phyloP scores from a whole-genome alignment of 1,140 invertebrate species.

The Drosophila setifemur region DNA sequence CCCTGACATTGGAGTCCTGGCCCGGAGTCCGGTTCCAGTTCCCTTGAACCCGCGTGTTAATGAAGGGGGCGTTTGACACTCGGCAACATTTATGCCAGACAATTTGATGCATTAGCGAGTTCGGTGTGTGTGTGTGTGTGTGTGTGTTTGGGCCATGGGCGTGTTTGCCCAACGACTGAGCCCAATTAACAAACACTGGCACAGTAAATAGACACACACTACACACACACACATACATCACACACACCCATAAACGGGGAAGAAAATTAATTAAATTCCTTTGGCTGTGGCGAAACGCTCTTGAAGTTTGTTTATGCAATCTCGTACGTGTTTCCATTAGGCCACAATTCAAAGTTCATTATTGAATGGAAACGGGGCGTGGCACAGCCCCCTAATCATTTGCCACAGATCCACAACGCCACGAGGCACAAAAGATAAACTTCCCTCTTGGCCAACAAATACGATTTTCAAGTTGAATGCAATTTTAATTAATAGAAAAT shows the following conservation, averaged over 20 bases:
- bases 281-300: slow-evolving; percentile 10
- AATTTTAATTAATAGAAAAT: slow-evolving; percentile 82
- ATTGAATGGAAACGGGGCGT: slow-evolving; percentile 46
- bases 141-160: slow-evolving; percentile 35
- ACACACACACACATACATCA: slow-evolving; percentile 39
- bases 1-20: slow-evolving; percentile 56
- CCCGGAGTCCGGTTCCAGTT: neutral
- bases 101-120: slow-evolving; percentile 69
- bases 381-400: neutral
- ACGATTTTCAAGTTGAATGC: slow-evolving; percentile 80
- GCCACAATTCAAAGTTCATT: slow-evolving; percentile 75
- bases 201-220: slow-evolving; percentile 1
- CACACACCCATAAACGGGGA: slow-evolving; percentile 53
- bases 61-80: slow-evolving; percentile 62
- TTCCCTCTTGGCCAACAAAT: slow-evolving; percentile 56
- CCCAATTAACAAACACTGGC: slow-evolving; percentile 61
- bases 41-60: slow-evolving; percentile 33
- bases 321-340: slow-evolving; percentile 78
- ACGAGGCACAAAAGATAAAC: slow-evolving; percentile 45
- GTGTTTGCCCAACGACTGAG: slow-evolving; percentile 54
- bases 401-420: neutral
- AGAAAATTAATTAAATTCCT: slow-evolving; percentile 72
- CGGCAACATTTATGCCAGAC: slow-evolving; percentile 62
- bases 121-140: neutral
- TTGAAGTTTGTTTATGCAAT: slow-evolving; percentile 68